These are phyloP conservation scores for Calameuta pallipes DNA, from an alignment of 2,888 invertebrate genomes.

Conservation along the genomic window DNA sequence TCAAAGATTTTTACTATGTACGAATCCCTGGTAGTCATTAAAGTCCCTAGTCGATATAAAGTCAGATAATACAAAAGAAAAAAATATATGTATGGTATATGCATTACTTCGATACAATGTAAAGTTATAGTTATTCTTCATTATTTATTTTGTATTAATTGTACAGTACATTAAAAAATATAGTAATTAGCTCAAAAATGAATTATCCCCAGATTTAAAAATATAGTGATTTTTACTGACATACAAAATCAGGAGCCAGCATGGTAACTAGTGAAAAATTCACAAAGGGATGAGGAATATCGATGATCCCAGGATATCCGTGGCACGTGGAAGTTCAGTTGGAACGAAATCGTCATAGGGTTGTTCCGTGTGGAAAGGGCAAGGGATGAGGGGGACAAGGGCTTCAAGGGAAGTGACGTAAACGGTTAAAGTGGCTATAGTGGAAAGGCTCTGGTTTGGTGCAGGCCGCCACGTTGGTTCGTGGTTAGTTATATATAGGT, in stretches of 20 bases:
- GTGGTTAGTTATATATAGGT: slow-evolving; percentile 10
- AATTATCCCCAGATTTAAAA: neutral
- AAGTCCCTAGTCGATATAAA: neutral
- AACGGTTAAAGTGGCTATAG: slow-evolving; percentile 1
- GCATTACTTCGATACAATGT: neutral
- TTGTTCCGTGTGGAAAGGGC: neutral
- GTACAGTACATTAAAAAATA: neutral
- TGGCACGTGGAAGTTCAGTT: neutral
- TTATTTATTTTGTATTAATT: neutral
- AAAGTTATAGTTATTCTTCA: neutral
- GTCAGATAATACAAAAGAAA: neutral
- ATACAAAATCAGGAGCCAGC: neutral
- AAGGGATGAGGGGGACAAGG: neutral
- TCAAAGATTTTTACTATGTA: neutral
- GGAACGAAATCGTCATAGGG: neutral
- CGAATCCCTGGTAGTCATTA: neutral
- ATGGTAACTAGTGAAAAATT: neutral
- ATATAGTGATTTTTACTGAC: neutral
- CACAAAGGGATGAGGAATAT: neutral
- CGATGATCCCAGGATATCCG: neutral
- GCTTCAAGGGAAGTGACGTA: neutral
- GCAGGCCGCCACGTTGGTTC: neutral
- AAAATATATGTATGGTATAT: too few species aligned
- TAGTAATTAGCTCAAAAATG: neutral
- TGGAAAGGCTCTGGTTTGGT: neutral